Evolutionary conservation across 2,888 invertebrate genomes (phyloP).

Genomic region (Lamellibrachia satsuma): DNA sequence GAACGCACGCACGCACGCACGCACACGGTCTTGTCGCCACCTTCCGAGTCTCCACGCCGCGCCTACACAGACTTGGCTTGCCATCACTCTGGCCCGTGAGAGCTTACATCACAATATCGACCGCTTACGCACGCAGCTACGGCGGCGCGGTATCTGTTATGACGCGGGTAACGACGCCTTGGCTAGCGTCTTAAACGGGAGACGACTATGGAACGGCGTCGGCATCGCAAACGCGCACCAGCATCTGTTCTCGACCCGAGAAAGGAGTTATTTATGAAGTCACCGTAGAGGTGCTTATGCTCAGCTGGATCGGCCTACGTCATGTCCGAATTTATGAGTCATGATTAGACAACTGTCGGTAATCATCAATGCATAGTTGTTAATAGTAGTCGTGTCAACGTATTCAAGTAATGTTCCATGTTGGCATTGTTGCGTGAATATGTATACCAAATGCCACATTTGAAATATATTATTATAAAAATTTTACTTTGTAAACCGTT

Average conservation of each 20-base stretch:
- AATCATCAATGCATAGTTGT: background rate
- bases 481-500: background rate
- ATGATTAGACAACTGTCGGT: background rate
- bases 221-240: background rate
- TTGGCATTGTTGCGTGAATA: background rate
- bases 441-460: background rate
- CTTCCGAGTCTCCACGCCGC: background rate
- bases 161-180: background rate
- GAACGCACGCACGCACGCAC: conserved; percentile 37
- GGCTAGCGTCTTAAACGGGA: conserved; percentile 1
- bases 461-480: background rate
- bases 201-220: background rate
- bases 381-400: background rate
- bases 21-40: conserved; percentile 68
- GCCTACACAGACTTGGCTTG: background rate
- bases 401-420: background rate
- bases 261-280: background rate
- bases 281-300: background rate
- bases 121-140: background rate
- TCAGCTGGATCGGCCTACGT: background rate
- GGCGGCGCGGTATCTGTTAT: background rate
- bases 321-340: conserved; percentile 3
- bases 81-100: background rate
- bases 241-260: background rate
- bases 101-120: background rate